phyloP scores from a whole-genome alignment of 2,888 invertebrate species.

The Hypena proboscidalis region DNA sequence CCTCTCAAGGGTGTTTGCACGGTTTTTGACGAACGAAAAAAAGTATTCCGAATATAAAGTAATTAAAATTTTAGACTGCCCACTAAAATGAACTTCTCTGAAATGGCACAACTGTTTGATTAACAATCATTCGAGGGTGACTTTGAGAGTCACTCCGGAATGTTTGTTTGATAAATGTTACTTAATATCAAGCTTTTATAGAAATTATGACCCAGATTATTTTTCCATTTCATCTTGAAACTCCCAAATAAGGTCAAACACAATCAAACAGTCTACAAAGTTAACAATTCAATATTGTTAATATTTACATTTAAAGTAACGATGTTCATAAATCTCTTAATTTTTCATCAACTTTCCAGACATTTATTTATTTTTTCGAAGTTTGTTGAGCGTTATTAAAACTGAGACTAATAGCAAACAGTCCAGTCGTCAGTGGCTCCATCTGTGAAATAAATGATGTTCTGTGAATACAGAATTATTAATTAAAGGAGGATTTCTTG shows the following conservation, averaged over 20 bases:
- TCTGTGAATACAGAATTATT: conserved; percentile 37
- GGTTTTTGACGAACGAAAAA: too few relatives aligned
- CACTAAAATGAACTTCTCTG: not conserved
- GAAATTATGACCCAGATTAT: too few relatives aligned
- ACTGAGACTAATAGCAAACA: conserved; percentile 22
- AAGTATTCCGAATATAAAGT: too few relatives aligned
- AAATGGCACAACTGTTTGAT: not conserved
- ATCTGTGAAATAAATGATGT: conserved; percentile 48
- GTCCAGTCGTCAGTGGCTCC: conserved; percentile 26
- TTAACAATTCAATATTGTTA: not conserved
- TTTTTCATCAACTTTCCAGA: conserved; percentile 5
- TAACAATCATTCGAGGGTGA: too few relatives aligned
- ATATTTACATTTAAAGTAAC: not conserved
- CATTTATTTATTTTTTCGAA: conserved; percentile 1
- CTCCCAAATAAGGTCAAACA: not conserved
- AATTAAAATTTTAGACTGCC: too few relatives aligned
- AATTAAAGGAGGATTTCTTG: conserved; percentile 47
- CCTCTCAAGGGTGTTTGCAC: too few relatives aligned
- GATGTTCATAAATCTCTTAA: conserved; percentile 3
- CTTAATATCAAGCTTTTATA: too few relatives aligned
- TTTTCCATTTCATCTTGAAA: too few relatives aligned
- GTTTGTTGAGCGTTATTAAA: conserved; percentile 2
- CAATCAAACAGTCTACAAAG: not conserved
- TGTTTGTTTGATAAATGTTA: too few relatives aligned
- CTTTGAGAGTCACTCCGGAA: too few relatives aligned